These are phyloP conservation scores for Amazona guildingii DNA, from an alignment of 2,113 vertebrate genomes.

Conservation along the genomic window DNA sequence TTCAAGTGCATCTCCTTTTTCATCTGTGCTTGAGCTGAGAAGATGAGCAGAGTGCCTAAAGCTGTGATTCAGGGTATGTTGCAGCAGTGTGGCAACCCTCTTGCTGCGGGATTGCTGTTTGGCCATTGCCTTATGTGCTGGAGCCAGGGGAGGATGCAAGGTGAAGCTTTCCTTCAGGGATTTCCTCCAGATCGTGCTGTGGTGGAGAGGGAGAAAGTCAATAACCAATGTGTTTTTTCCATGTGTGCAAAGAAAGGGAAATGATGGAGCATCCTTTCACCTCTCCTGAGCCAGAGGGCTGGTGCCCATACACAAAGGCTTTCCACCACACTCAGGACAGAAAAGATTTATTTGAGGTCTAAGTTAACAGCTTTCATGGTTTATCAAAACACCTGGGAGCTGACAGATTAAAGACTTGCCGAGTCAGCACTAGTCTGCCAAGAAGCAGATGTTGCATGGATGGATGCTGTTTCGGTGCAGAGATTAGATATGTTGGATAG, in stretches of 20 bases:
- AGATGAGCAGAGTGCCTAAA: neutral
- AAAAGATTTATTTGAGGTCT: neutral
- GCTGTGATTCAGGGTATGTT: neutral
- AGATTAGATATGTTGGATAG: neutral
- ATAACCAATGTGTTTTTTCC: accelerated
- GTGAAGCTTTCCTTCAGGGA: neutral
- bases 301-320: neutral
- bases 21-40: neutral
- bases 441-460: neutral
- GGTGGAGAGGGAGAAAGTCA: neutral
- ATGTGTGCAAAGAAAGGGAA: neutral
- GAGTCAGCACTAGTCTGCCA: neutral
- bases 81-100: neutral
- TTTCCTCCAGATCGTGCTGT: neutral
- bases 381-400: neutral
- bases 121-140: neutral
- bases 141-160: neutral
- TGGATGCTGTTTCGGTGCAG: neutral
- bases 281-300: neutral
- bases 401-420: neutral
- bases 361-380: neutral
- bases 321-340: neutral
- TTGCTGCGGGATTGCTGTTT: neutral
- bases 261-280: neutral
- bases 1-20: neutral